Conservation (phyloP, 1,140 invertebrate species). For the Diorhabda sublineata region DNA sequence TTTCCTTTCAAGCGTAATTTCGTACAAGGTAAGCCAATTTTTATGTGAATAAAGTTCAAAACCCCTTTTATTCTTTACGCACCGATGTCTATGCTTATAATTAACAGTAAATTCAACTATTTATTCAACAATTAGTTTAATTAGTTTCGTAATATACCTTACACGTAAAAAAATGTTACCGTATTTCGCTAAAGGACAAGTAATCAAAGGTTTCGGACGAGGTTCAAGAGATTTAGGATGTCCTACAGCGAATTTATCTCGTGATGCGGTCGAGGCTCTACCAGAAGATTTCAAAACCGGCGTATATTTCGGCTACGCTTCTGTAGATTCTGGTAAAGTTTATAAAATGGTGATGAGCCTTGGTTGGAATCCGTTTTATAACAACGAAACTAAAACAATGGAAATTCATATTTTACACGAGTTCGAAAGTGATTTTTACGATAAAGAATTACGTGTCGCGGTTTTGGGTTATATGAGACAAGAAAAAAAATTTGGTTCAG, state of each 20-base stretch:
- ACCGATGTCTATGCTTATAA: too few relatives aligned
- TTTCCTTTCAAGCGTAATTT: too few relatives aligned
- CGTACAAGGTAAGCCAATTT: too few relatives aligned
- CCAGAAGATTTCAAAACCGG: constrained; percentile 72
- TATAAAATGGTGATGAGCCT: constrained; percentile 94
- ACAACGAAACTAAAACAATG: constrained; percentile 89
- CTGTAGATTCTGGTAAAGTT: constrained; percentile 61
- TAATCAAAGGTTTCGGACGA: constrained; percentile 88
- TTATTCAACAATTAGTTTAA: neutral
- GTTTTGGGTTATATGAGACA: constrained; percentile 78
- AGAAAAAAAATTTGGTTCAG: constrained; percentile 75
- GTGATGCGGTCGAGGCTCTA: constrained; percentile 71
- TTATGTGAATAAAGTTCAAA: too few relatives aligned
- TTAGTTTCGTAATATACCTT: too few relatives aligned
- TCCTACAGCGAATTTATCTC: constrained; percentile 87
- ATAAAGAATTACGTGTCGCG: constrained; percentile 69
- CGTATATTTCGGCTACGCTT: constrained; percentile 92
- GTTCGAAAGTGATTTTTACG: constrained; percentile 89
- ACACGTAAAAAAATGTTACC: constrained; percentile 51
- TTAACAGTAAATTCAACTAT: too few relatives aligned
- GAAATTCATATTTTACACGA: constrained; percentile 88
- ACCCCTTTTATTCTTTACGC: too few relatives aligned
- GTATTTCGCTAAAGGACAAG: constrained; percentile 68
- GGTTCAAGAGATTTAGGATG: constrained; percentile 89
- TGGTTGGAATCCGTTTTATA: constrained; percentile 94